Evolutionary conservation across 2,113 vertebrate species (phyloP).

Genomic region (Pomatostomus ruficeps): DNA sequence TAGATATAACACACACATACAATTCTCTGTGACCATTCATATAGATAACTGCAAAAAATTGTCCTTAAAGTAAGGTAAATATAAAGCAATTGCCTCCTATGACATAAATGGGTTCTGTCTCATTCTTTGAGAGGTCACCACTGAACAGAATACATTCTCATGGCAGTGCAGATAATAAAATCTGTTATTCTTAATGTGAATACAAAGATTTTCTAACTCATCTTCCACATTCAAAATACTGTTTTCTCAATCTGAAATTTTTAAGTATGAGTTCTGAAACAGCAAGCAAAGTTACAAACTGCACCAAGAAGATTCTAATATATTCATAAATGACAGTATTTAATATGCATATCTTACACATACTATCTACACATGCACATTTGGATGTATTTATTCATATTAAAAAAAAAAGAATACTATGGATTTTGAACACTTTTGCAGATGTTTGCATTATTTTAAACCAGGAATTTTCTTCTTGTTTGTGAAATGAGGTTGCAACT

Average conservation of each 20-base stretch:
- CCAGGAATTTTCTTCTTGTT: neutral
- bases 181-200: neutral
- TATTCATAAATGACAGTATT: neutral
- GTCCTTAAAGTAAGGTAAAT: slow-evolving; percentile 17
- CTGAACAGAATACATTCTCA: slow-evolving; percentile 11
- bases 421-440: neutral
- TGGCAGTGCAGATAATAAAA: slow-evolving; percentile 7
- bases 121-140: slow-evolving; percentile 12
- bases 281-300: neutral
- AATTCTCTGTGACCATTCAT: slow-evolving; percentile 9
- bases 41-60: slow-evolving; percentile 37
- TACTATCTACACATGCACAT: neutral
- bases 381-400: neutral
- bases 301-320: neutral
- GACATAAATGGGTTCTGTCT: slow-evolving; percentile 4
- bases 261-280: neutral
- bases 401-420: neutral
- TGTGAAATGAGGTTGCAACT: neutral
- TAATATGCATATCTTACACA: neutral
- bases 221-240: neutral
- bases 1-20: neutral
- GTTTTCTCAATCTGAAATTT: neutral
- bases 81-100: slow-evolving; percentile 35
- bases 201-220: neutral
- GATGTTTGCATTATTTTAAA: neutral